These are phyloP conservation scores for Acipenser oxyrinchus DNA, from an alignment of 2,797 vertebrate species.

Conservation along the genomic window DNA sequence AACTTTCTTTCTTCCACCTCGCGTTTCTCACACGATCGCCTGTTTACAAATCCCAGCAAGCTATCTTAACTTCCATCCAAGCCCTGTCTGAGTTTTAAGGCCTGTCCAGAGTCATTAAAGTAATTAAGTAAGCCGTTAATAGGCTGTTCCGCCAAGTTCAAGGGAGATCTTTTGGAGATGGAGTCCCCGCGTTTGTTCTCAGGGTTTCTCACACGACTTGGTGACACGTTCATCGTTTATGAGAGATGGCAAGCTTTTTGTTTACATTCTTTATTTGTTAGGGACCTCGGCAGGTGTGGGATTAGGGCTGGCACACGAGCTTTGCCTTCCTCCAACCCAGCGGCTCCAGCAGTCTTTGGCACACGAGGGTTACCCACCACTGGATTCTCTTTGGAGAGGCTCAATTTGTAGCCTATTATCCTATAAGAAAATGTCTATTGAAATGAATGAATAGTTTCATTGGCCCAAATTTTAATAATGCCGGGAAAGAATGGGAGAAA, in stretches of 20 bases:
- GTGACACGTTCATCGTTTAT: slow-evolving; percentile 94
- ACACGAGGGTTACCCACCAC: slow-evolving; percentile 87
- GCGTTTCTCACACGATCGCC: slow-evolving; percentile 74
- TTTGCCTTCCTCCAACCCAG: slow-evolving; percentile 57
- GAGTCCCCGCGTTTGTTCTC: slow-evolving; percentile 90
- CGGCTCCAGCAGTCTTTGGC: slow-evolving; percentile 82
- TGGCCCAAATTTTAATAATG: slow-evolving; percentile 98
- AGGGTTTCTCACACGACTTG: slow-evolving; percentile 97
- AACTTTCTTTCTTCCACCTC: slow-evolving; percentile 59
- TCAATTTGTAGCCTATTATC: slow-evolving; percentile 99
- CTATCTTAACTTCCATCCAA: slow-evolving; percentile 65
- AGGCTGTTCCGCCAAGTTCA: slow-evolving; percentile 99
- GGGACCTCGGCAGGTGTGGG: slow-evolving; percentile 87
- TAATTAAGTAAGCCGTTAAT: slow-evolving; percentile 99
- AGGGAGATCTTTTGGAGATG: slow-evolving; percentile 90
- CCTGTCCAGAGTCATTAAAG: slow-evolving; percentile 97
- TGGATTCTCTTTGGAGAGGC: slow-evolving; percentile 87
- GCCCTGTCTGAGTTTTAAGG: slow-evolving; percentile 82
- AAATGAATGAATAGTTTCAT: slow-evolving; percentile 97
- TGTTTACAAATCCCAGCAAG: slow-evolving; percentile 81
- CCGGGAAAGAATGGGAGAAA: slow-evolving; percentile 81
- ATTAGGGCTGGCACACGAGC: slow-evolving; percentile 88
- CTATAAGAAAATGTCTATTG: slow-evolving; percentile 99
- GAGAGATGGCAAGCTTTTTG: slow-evolving; percentile 84
- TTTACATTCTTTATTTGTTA: slow-evolving; percentile 80